Evolutionary conservation across 2,888 invertebrate genomes (phyloP).

Genomic region (Neoitamus cyanurus): DNA sequence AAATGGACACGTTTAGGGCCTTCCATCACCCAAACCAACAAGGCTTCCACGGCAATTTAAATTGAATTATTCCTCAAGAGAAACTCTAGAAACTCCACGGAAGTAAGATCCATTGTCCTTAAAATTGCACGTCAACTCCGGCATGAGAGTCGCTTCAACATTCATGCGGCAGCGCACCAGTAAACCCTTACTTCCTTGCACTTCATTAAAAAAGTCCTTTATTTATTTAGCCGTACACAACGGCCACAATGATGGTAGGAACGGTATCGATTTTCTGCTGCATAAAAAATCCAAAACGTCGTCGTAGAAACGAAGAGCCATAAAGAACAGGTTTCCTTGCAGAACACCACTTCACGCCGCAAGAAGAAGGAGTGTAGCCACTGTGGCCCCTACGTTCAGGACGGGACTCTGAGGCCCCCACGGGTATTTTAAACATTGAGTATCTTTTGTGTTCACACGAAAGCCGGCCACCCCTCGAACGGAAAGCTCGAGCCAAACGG

Average conservation of each 20-base stretch:
- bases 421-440: neutral
- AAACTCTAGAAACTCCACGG: neutral
- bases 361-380: neutral
- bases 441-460: neutral
- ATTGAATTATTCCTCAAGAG: neutral
- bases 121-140: neutral
- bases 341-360: neutral
- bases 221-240: neutral
- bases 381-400: neutral
- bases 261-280: neutral
- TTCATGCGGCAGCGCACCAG: neutral
- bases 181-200: neutral
- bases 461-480: neutral
- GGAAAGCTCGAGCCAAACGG: neutral
- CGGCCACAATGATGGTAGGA: neutral
- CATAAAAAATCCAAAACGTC: neutral
- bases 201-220: neutral
- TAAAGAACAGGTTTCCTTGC: neutral
- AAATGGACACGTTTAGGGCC: neutral
- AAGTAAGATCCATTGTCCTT: neutral
- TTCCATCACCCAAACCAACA: neutral
- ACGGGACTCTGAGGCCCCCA: neutral
- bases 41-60: neutral
- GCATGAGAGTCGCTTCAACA: neutral
- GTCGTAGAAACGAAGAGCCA: neutral